A percentile compares a stretch with the other conserved stretches of the same genome.
These are phyloP conservation scores for Drosophila crucigera DNA, from an alignment of 2,888 invertebrate species.

Conservation along the genomic window DNA sequence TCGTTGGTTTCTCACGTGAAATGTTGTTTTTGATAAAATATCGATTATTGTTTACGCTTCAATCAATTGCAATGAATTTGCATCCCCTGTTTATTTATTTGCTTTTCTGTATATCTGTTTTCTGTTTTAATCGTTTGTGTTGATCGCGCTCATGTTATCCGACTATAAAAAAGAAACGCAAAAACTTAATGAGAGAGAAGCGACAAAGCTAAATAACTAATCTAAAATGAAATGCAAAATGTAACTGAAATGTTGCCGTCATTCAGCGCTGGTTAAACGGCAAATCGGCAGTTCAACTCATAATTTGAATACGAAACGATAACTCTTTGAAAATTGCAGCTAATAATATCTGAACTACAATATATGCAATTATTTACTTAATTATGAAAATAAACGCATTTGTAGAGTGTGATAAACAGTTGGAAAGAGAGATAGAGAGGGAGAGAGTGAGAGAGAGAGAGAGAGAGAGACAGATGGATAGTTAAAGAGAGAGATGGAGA, in stretches of 20 bases:
- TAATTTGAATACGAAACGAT: conserved; percentile 24
- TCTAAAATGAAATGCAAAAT: conserved; percentile 24
- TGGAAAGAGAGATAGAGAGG: conserved; percentile 31
- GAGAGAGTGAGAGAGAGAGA: conserved; percentile 12
- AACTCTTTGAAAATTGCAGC: conserved; percentile 41
- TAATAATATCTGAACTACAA: conserved; percentile 62
- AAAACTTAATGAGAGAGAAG: conserved; percentile 50
- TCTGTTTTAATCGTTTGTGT: conserved; percentile 27
- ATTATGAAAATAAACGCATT: conserved; percentile 57
- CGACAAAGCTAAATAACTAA: conserved; percentile 39
- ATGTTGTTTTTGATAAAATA: conserved; percentile 70
- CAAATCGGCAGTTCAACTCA: conserved; percentile 33
- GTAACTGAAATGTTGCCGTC: conserved; percentile 33
- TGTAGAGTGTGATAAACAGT: conserved; percentile 36
- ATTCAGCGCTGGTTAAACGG: conserved; percentile 41
- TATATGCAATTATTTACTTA: conserved; percentile 57
- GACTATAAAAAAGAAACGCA: conserved; percentile 41
- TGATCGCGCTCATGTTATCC: conserved; percentile 55
- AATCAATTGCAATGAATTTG: conserved; percentile 58
- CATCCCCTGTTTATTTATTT: conserved; percentile 61
- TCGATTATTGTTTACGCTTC: conserved; percentile 64
- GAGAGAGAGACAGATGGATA: conserved; percentile 25
- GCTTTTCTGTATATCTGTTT: conserved; percentile 18
- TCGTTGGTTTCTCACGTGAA: conserved; percentile 43
- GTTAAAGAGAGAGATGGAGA: conserved; percentile 21